Conservation (phyloP, 1,140 invertebrate species). For the Drosophila seguyi region DNA sequence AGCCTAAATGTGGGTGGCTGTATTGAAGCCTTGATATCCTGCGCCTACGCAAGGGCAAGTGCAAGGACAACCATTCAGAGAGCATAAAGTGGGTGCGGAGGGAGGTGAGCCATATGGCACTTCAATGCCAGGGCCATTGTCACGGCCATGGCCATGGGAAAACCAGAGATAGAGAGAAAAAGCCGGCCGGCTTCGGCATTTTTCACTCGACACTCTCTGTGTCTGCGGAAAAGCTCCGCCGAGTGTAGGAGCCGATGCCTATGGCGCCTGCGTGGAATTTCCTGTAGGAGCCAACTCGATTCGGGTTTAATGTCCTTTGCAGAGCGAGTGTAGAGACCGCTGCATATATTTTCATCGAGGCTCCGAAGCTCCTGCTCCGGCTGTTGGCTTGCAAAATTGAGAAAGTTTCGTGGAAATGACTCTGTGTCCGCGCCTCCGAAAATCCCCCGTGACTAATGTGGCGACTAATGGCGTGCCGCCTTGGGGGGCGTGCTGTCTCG, state of each 20-base stretch:
- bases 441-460: conserved; percentile 75
- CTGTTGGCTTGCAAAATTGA: conserved; percentile 38
- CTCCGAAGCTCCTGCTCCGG: conserved; percentile 8
- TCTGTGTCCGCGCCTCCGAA: conserved; percentile 25
- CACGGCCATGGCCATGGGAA: conserved; percentile 76
- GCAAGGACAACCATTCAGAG: conserved; percentile 60
- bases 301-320: conserved; percentile 83
- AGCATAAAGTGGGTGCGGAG: not conserved
- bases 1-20: not conserved
- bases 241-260: conserved; percentile 37
- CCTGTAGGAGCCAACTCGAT: conserved; percentile 20
- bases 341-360: conserved; percentile 56
- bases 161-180: conserved; percentile 36
- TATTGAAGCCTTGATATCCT: conserved; percentile 16
- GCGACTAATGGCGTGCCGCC: conserved; percentile 74
- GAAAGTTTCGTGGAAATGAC: conserved; percentile 60
- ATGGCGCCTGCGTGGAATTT: conserved; percentile 49
- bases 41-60: conserved; percentile 80
- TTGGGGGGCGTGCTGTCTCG: conserved; percentile 11
- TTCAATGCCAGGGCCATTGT: conserved; percentile 78
- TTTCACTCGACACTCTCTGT: not conserved
- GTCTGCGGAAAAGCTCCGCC: conserved; percentile 57
- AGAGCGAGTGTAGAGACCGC: conserved; percentile 67
- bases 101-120: conserved; percentile 15
- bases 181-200: conserved; percentile 58